Evolutionary conservation across 2,888 invertebrate genomes (phyloP), one percentile per base, ranked within the genome.

Genomic region (Papilio protenor): DNA sequence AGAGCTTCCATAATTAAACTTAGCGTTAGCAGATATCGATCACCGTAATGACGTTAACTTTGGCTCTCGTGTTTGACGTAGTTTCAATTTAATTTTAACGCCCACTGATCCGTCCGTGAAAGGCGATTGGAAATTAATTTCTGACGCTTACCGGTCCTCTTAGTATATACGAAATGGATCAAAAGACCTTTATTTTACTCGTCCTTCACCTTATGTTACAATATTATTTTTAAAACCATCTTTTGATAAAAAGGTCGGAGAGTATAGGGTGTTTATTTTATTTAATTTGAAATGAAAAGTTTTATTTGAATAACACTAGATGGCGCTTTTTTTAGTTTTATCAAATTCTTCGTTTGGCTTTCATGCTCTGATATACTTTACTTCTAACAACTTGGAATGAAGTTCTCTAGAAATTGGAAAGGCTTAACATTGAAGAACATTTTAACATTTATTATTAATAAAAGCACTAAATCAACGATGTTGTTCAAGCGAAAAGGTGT

Each of bases 401-500:
- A 27, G 61, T 61, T 61, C 12, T 49, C 27, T 52, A 16, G 18
- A 33, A 55, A 66, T 21, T 33, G 33, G 59, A 61, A 45, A 47
- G 47, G 27, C 6, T 27, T 74, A 61, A 55, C 66, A 16, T 72
- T 47, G 59, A 55, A 64, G 45, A 45, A 72, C 57, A 69, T 69
- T 77, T 73, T 45, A 71, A 78, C 73, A 49, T 10, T 77, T 45
- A 69, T 81, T 75, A 78, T 78, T 71, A 78, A 75, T 75, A 78
- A 75, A 72, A 88, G 86, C 87, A 89, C 83, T 92, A 89, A 91
- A 92, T 92, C 89, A 90, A 81, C 78, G 79, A 75, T 82, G 84
- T 85, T 84, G 88, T 90, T 89, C 87, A 87, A 88, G 86, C 87
- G 87, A 90, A 91, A 90, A 91, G 89, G 89, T 90, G 90, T 87